Evolutionary conservation across 2,888 invertebrate genomes (phyloP), one percentile per base, ranked within the genome.

Genomic region (Branchipolynoe longqiensis): DNA sequence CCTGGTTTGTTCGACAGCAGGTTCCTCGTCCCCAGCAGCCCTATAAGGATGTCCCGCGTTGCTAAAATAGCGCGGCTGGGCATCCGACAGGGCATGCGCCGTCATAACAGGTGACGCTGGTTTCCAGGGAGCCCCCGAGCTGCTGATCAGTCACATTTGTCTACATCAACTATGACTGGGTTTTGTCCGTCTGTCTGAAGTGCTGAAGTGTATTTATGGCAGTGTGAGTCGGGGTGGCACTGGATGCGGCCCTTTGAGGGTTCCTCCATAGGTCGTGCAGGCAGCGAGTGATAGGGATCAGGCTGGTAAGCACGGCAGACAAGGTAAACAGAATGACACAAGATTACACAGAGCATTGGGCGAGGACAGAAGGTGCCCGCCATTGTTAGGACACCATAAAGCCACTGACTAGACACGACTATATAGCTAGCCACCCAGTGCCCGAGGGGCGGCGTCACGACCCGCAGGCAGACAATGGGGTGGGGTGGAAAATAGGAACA

Each of bases 261-360:
- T 4, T 48, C 48, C 33, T 78, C 78, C 41, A 18, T 25, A 48
- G 41, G 41, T 14, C 48, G 28, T 48, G 31, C 48, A 48, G 31
- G 6, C 18, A 22, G 8, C 12, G 25, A 6, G 12, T 25, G 78
- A 78, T 78, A 78, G 33, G 48, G 48, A 78, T 78, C 78, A 31
- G 3, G 54, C 28, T 78, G 41, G 18, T 78, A 48, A n/a, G 54
- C 25, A 25, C 14, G 78, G 78, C 18, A 18, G 48, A 78, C 48
- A 78, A 78, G 78, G 78, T 78, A 78, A 78, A 78, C 78, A 78
- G 14, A 41, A 78, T 78, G 41, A 78, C 78, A 78, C 78, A 78
- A 78, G 78, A 78, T 78, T 78, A 48, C 78, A 78, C 78, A 54
- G 41, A 69, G 22, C 38, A 69, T 1, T 69, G 33, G 69, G 69